phyloP scores from a whole-genome alignment of 2,797 vertebrate genomes.

The Platyrinchus mystaceus region DNA sequence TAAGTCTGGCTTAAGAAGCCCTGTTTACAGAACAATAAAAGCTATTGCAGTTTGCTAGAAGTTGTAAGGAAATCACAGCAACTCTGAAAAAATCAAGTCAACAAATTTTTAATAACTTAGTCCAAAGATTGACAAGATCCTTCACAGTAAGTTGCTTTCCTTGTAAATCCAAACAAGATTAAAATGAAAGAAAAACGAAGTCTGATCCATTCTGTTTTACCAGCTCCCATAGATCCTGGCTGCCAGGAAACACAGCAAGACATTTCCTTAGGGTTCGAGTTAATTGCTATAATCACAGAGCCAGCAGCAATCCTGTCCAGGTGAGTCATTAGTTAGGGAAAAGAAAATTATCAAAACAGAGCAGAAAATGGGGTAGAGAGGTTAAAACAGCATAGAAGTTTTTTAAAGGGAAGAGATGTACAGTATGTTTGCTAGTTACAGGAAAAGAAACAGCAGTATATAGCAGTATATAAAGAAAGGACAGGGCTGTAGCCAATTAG shows the following conservation, averaged over 20 bases:
- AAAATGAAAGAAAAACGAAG: slow-evolving; percentile 30
- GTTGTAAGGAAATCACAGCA: neutral
- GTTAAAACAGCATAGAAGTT: slow-evolving; percentile 51
- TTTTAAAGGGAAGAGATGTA: neutral
- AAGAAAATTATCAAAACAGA: slow-evolving; percentile 33
- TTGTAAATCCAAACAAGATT: slow-evolving; percentile 51
- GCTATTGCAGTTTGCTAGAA: neutral
- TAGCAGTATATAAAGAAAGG: neutral
- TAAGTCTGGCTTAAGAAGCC: neutral
- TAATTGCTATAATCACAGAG: slow-evolving; percentile 70
- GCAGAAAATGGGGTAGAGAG: neutral
- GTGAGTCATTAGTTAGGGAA: slow-evolving; percentile 62
- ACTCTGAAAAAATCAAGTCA: neutral
- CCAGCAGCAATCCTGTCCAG: slow-evolving; percentile 60
- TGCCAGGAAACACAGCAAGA: slow-evolving; percentile 39
- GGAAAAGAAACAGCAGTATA: slow-evolving; percentile 11
- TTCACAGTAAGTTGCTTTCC: slow-evolving; percentile 9
- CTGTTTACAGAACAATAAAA: neutral
- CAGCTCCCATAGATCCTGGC: slow-evolving; percentile 8
- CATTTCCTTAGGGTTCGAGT: slow-evolving; percentile 43
- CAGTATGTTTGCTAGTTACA: slow-evolving; percentile 17
- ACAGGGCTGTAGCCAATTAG: slow-evolving; percentile 4
- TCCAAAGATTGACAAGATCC: neutral
- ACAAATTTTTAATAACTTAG: slow-evolving; percentile 23
- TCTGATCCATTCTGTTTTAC: slow-evolving; percentile 24